Conservation (phyloP, 1,140 invertebrate species). For the Bathynomus jamesi region DNA sequence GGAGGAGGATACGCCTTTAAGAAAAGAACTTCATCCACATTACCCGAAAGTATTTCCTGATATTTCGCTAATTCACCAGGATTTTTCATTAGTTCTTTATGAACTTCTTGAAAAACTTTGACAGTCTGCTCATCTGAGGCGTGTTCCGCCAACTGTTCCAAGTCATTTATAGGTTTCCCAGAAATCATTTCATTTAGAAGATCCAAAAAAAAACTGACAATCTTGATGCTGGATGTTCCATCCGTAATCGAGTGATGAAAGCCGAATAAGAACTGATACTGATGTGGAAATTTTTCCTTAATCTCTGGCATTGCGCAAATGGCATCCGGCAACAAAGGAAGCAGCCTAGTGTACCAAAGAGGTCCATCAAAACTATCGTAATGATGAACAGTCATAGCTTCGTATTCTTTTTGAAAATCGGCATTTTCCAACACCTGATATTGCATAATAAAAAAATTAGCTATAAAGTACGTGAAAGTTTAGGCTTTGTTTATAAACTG, state of each 20-base stretch:
- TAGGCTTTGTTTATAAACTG: no score
- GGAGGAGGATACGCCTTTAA: conserved; percentile 1
- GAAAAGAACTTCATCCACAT: not conserved
- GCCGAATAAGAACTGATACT: not conserved
- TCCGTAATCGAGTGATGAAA: conserved; percentile 9
- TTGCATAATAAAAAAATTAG: no score
- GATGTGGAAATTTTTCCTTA: conserved; percentile 3
- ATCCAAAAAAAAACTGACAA: not conserved
- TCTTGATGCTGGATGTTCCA: not conserved
- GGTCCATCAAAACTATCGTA: no score
- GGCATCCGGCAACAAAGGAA: no score
- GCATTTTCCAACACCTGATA: no score
- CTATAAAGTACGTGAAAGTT: no score
- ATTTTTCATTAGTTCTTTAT: not conserved
- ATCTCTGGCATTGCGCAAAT: no score
- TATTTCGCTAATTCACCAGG: not conserved
- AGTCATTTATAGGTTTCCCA: conserved; percentile 1
- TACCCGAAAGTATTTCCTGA: not conserved
- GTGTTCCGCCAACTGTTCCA: not conserved
- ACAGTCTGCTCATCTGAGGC: not conserved
- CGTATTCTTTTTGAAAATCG: no score
- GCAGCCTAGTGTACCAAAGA: no score
- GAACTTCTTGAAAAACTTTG: not conserved
- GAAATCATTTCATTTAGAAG: conserved; percentile 4
- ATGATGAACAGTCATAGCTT: no score